Percentiles rank a stretch among this genome's conserved stretches.
These are phyloP conservation scores for Olivierus martensii DNA, from an alignment of 1,140 invertebrate genomes.

Conservation along the genomic window DNA sequence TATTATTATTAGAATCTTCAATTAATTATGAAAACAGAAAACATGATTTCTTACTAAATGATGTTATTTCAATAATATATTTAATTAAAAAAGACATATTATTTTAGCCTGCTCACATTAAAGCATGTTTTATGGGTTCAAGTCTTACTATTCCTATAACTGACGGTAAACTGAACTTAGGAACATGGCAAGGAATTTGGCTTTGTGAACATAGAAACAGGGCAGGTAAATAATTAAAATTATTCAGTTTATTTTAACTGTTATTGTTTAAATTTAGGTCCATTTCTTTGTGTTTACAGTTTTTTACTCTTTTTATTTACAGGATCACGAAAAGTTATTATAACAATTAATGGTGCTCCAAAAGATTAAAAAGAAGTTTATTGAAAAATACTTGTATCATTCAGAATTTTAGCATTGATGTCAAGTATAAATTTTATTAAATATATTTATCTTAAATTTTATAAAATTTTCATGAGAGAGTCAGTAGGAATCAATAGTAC, in stretches of 20 bases:
- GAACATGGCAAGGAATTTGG: slow-evolving; percentile 95
- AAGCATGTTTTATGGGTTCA: slow-evolving; percentile 87
- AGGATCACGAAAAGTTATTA: slow-evolving; percentile 66
- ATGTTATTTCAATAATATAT: too few species aligned
- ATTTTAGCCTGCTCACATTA: slow-evolving; percentile 81
- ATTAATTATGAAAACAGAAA: too few species aligned
- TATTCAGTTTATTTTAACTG: not conserved
- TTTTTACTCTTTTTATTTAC: not conserved
- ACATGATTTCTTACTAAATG: too few species aligned
- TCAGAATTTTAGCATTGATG: too few species aligned
- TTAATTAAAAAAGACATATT: too few species aligned
- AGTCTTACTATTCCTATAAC: slow-evolving; percentile 89
- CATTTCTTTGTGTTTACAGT: not conserved
- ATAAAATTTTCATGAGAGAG: too few species aligned
- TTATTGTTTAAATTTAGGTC: not conserved
- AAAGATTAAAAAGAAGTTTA: not conserved
- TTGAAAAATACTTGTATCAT: too few species aligned
- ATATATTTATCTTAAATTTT: too few species aligned
- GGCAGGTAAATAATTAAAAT: slow-evolving; percentile 27
- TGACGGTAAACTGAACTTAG: slow-evolving; percentile 81
- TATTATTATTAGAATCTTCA: too few species aligned
- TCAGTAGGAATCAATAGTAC: too few species aligned
- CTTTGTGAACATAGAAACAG: slow-evolving; percentile 90
- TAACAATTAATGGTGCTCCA: slow-evolving; percentile 61
- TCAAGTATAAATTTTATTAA: too few species aligned